Percentiles rank a stretch among this genome's conserved stretches.
Evolutionary conservation across 2,888 invertebrate species (phyloP).

Genomic region (Chelonus formosanus): DNA sequence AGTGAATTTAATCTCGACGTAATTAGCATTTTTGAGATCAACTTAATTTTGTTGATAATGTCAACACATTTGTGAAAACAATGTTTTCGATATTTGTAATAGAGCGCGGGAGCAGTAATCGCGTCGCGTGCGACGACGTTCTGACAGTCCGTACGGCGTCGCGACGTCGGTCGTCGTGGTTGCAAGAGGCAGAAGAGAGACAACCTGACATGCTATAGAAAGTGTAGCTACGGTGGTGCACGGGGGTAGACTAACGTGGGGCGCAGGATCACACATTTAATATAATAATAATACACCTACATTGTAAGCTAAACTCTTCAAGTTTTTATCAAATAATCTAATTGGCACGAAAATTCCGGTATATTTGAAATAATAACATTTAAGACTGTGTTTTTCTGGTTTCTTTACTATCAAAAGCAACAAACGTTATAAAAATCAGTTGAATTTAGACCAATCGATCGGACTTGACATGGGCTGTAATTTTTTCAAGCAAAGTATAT

Average conservation of each 20-base stretch:
- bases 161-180: conserved; percentile 31
- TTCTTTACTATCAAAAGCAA: background rate
- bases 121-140: conserved; percentile 35
- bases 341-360: background rate
- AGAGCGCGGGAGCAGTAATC: conserved; percentile 27
- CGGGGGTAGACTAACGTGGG: background rate
- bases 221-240: background rate
- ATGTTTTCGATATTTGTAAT: conserved; percentile 9
- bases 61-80: conserved; percentile 20
- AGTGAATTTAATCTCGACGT: too few species aligned
- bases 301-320: background rate
- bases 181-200: conserved; percentile 7
- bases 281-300: background rate
- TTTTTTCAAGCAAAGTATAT: too few species aligned
- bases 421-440: conserved; percentile 1
- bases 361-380: background rate
- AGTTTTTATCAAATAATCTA: conserved; percentile 13
- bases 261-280: conserved; percentile 14
- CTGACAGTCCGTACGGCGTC: conserved; percentile 32
- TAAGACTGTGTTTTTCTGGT: background rate
- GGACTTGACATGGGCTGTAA: background rate
- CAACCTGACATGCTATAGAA: background rate
- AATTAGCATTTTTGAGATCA: too few species aligned
- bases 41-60: background rate
- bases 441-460: conserved; percentile 9